Conservation (phyloP, 2,797 vertebrate species). For the Microcaecilia unicolor region DNA sequence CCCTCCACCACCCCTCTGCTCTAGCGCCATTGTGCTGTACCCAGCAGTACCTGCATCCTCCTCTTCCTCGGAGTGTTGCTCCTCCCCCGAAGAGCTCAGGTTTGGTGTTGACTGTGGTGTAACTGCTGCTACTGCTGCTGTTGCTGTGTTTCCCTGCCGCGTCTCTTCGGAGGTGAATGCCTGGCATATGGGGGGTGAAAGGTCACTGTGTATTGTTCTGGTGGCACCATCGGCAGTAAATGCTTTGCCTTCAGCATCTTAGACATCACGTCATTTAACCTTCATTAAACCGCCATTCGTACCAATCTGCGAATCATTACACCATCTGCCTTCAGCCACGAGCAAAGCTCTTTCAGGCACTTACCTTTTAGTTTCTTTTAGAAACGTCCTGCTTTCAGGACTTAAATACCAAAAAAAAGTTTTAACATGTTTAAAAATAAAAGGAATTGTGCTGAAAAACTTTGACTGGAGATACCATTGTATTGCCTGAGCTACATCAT, state of each 20-base stretch:
- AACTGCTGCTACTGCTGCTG: constrained; percentile 1
- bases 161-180: constrained; percentile 26
- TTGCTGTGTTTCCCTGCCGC: constrained; percentile 26
- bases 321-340: too few relatives aligned
- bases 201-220: constrained; percentile 25
- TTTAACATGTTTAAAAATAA: too few relatives aligned
- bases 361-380: too few relatives aligned
- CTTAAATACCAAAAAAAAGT: background rate
- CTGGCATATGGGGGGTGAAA: constrained; percentile 35
- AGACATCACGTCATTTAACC: constrained; percentile 18
- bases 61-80: constrained; percentile 26
- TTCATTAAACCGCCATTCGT: background rate
- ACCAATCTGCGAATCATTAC: too few relatives aligned
- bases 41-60: constrained; percentile 54
- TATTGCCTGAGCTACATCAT: too few relatives aligned
- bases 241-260: constrained; percentile 49
- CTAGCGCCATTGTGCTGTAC: too few relatives aligned
- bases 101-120: too few relatives aligned
- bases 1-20: too few relatives aligned
- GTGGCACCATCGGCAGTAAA: constrained; percentile 26
- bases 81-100: constrained; percentile 24
- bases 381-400: too few relatives aligned
- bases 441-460: too few relatives aligned
- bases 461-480: too few relatives aligned
- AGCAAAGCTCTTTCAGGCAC: too few relatives aligned